Base-by-base conservation (phyloP, 1,140 invertebrate genomes). In the Ceratosolen solmsi region DNA sequence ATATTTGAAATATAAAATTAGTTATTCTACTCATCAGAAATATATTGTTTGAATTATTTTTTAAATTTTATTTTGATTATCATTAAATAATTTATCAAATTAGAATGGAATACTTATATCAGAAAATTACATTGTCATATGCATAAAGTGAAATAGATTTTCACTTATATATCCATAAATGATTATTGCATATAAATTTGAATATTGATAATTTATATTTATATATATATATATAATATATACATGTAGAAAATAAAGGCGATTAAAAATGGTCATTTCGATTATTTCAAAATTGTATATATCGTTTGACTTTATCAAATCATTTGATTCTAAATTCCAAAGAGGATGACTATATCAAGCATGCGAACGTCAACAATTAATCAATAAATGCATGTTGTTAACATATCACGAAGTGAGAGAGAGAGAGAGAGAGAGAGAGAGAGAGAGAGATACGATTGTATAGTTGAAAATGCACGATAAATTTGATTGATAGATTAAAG, bases 301-400 rank as follows among this genome's bases (percentile, higher is more conserved):
- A 68, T 68, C 63, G 20, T 68, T 38, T n/a, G 33, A 38, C 17
- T 68, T 38, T 38, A 38, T 38, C 36, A 68, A 33, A 68, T 20
- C 63, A 68, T 68, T 68, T 38, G 15, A 38, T 7, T 38, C 33
- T 38, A 68, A 68, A 68, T 68, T 68, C 33, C 17, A 68, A 68
- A 33, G 22, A 38, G 63, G 7, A 38, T n/a, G 33, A n/a, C 36
- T n/a, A 38, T 68, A 38, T 38, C 63, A 68, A 33, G 2, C 63
- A 38, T 15, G 1, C 2, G 38, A 68, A 68, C 63, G 63, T 68
- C 63, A 68, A 38, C 63, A 38, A 68, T 68, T 68, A 38, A 68
- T 68, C 33, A 68, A 68, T 68, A 68, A 68, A 38, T 68, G 63
- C 3, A 68, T 68, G 38, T 68, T 38, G 20, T 11, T 33, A 2